These are phyloP conservation scores for Drosophila ochracea DNA, from an alignment of 2,888 invertebrate species.

Conservation along the genomic window DNA sequence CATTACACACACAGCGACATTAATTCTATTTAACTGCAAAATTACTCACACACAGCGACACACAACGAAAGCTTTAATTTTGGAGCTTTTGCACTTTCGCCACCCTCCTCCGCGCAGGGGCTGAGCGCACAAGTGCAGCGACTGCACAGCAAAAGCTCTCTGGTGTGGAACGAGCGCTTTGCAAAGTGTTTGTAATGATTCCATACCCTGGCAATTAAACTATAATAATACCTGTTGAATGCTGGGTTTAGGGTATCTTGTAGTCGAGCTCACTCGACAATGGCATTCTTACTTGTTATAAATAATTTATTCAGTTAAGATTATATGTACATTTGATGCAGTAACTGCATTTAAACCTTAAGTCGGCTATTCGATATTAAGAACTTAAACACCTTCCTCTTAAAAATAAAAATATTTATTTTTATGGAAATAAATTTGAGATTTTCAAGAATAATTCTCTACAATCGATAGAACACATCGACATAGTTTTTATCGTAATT, in stretches of 20 bases:
- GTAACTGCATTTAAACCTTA: neutral
- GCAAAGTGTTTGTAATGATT: neutral
- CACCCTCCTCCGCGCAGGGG: constrained; percentile 4
- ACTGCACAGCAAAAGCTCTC: constrained; percentile 4
- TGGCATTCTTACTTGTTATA: neutral
- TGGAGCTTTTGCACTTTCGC: constrained; percentile 5
- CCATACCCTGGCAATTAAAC: neutral
- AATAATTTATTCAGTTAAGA: neutral
- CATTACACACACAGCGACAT: constrained; percentile 11
- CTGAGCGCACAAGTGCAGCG: constrained; percentile 41
- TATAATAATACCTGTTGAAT: neutral
- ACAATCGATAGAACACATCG: neutral
- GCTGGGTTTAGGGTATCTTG: neutral
- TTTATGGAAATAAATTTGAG: neutral
- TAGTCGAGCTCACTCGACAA: neutral
- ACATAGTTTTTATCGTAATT: neutral
- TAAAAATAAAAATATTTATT: neutral
- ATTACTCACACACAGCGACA: constrained; percentile 42
- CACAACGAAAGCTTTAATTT: constrained; percentile 13
- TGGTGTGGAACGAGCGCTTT: neutral
- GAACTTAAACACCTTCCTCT: no score
- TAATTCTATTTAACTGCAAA: constrained; percentile 69
- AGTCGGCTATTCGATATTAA: neutral
- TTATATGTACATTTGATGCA: neutral
- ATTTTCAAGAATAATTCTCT: neutral